These are phyloP conservation scores for Arctocebus calabarensis DNA, from an alignment of 2,797 vertebrate genomes.

Conservation along the genomic window DNA sequence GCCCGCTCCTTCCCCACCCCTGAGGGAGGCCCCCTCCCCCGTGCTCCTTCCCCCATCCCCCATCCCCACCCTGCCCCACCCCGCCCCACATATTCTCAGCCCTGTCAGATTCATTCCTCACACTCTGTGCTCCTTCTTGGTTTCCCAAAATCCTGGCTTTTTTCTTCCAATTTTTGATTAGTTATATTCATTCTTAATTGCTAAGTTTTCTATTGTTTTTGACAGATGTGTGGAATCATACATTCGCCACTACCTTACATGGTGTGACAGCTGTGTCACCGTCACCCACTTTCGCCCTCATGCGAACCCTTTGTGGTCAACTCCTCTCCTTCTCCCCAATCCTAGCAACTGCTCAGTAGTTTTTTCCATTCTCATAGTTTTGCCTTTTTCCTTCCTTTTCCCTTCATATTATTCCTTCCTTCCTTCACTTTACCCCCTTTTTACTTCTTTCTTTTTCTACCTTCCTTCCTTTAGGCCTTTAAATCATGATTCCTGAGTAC, in stretches of 20 bases:
- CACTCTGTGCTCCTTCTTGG: neutral
- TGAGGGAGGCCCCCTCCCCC: no score
- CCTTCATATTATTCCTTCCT: neutral
- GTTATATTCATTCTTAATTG: neutral
- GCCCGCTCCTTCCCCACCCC: neutral
- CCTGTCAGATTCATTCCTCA: neutral
- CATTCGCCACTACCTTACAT: neutral
- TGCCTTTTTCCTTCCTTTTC: neutral
- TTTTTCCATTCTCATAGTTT: neutral
- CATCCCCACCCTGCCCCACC: no score
- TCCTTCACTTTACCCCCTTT: no score
- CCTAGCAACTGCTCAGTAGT: neutral
- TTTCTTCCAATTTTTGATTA: neutral
- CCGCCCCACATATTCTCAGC: no score
- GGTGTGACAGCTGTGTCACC: neutral
- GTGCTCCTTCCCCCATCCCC: no score
- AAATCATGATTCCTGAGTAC: neutral
- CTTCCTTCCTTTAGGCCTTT: neutral
- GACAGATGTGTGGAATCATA: neutral
- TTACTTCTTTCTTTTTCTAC: neutral
- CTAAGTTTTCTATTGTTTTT: neutral
- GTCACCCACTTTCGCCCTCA: no score
- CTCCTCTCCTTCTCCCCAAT: neutral
- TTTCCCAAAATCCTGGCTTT: neutral
- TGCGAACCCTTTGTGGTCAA: neutral